Evolutionary conservation across 2,888 invertebrate genomes (phyloP).

Genomic region (Leptopilina syphax): DNA sequence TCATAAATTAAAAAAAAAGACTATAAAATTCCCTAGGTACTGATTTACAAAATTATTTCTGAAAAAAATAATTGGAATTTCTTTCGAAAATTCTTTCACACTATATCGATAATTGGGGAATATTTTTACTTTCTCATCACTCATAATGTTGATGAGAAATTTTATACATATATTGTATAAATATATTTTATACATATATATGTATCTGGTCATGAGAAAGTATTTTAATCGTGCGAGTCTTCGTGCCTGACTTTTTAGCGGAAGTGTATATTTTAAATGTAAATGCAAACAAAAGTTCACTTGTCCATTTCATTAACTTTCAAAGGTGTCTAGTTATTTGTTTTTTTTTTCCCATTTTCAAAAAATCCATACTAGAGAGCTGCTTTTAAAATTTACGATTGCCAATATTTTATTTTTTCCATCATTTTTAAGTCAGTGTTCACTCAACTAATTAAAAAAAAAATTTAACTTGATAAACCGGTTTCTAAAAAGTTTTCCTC

Average conservation of each 20-base stretch:
- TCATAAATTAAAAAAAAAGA: no score
- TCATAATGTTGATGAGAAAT: constrained; percentile 7
- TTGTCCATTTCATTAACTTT: constrained; percentile 32
- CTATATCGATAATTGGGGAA: background rate
- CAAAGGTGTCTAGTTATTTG: constrained; percentile 16
- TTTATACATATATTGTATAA: constrained; percentile 3
- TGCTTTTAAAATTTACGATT: background rate
- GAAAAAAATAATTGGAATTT: background rate
- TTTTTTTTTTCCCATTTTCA: background rate
- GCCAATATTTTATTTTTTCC: background rate
- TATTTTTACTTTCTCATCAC: constrained; percentile 32
- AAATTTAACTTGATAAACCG: background rate
- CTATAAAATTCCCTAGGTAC: no score
- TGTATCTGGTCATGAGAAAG: constrained; percentile 33
- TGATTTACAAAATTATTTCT: background rate
- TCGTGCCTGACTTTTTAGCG: constrained; percentile 36
- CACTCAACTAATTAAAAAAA: background rate
- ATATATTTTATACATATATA: no score
- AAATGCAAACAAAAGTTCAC: constrained; percentile 28
- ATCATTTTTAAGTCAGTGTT: constrained; percentile 15
- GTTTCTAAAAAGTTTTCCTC: constrained; percentile 4
- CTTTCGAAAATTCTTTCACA: background rate
- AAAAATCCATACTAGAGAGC: background rate
- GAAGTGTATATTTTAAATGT: constrained; percentile 33
- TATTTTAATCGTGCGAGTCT: constrained; percentile 34